Evolutionary conservation across 30 jellyfish, hydroid and myxozoan genomes (phyloP).

Genomic region (Catostylus mosaicus): DNA sequence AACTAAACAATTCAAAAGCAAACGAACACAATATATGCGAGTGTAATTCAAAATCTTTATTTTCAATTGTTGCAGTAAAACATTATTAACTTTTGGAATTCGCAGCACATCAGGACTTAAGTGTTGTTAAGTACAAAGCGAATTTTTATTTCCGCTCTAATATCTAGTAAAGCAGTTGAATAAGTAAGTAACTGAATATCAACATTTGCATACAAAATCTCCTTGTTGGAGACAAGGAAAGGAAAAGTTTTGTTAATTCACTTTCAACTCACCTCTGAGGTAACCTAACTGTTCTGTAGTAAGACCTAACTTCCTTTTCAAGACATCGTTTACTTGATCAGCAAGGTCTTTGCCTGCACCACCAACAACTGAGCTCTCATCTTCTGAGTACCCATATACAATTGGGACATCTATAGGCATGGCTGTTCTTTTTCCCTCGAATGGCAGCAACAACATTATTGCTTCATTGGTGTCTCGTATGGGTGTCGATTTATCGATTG

Average conservation of each 20-base stretch:
- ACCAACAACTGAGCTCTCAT: background rate
- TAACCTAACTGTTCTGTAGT: background rate
- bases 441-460: conserved; percentile 24
- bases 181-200: no score
- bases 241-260: background rate
- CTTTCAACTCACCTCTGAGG: background rate
- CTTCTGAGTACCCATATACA: conserved; percentile 18
- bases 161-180: no score
- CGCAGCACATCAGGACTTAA: no score
- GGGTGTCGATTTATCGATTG: conserved; percentile 54
- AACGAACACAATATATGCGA: no score
- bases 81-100: no score
- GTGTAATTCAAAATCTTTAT: no score
- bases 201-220: background rate
- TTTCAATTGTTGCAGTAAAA: no score
- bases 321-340: background rate
- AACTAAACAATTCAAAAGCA: no score
- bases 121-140: no score
- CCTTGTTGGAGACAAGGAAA: background rate
- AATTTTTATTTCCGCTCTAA: no score
- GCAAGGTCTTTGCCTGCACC: conserved; percentile 14
- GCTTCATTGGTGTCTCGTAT: conserved; percentile 59
- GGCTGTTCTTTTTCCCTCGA: conserved; percentile 7
- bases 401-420: conserved; percentile 53
- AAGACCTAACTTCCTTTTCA: conserved; percentile 1